phyloP scores from a whole-genome alignment of 2,888 invertebrate species.

The Junonia oenone region DNA sequence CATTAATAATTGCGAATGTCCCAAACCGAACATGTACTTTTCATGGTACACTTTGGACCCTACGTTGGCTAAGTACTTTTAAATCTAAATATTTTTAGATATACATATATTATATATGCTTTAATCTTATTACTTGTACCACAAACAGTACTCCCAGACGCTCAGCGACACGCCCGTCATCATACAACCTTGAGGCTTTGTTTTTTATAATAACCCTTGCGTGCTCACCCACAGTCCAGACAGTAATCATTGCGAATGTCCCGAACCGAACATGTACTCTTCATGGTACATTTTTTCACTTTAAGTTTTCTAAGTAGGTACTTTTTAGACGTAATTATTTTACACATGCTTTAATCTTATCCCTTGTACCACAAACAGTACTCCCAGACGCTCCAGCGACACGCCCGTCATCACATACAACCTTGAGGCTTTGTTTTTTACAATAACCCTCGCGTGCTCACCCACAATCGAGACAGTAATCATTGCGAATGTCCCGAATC shows the following conservation, averaged over 20 bases:
- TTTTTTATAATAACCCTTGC: conserved; percentile 12
- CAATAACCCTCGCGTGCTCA: conserved; percentile 13
- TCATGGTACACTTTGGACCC: neutral
- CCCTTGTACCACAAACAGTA: neutral
- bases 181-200: conserved; percentile 19
- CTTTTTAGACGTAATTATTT: no score
- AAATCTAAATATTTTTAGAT: no score
- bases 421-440: conserved; percentile 16
- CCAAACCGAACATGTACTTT: neutral
- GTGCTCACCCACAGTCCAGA: conserved; percentile 9
- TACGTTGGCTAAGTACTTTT: no score
- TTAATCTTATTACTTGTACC: no score
- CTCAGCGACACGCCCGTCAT: conserved; percentile 55
- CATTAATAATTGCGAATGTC: conserved; percentile 9
- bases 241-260: conserved; percentile 10
- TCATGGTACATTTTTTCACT: no score
- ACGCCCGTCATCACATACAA: conserved; percentile 51
- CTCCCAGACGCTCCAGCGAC: conserved; percentile 31
- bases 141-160: neutral
- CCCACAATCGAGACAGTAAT: conserved; percentile 6
- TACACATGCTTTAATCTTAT: no score
- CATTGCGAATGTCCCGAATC: conserved; percentile 5
- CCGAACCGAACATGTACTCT: neutral
- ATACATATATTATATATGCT: no score
- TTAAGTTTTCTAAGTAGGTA: no score